Conservation (phyloP, 1,140 invertebrate genomes). For the Lasioglossum albipes region DNA sequence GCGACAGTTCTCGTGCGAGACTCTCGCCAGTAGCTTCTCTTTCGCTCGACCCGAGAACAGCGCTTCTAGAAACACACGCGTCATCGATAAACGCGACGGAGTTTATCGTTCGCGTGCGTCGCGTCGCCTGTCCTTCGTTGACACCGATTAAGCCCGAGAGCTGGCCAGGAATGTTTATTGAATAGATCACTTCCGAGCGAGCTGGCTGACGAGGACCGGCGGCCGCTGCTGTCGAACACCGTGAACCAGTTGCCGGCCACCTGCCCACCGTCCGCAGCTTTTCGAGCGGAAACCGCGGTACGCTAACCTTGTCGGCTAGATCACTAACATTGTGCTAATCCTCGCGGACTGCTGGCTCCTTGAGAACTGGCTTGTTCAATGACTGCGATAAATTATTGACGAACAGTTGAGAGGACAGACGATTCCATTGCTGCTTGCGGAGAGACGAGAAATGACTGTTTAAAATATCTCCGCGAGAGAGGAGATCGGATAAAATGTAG, state of each 20-base stretch:
- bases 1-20: neutral
- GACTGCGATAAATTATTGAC: too few species aligned
- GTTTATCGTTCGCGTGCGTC: constrained; percentile 28
- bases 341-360: too few species aligned
- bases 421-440: neutral
- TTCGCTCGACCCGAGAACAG: too few species aligned
- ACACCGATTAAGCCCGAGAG: constrained; percentile 41
- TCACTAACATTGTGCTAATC: too few species aligned
- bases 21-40: too few species aligned
- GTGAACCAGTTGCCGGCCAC: constrained; percentile 10
- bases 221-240: constrained; percentile 1
- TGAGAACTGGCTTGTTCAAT: too few species aligned
- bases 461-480: too few species aligned
- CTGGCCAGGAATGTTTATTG: constrained; percentile 26
- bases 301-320: neutral
- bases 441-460: too few species aligned
- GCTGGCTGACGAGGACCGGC: constrained; percentile 17
- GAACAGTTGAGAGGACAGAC: too few species aligned
- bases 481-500: too few species aligned
- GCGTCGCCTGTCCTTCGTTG: constrained; percentile 28
- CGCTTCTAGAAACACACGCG: neutral
- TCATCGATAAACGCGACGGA: constrained; percentile 27
- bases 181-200: constrained; percentile 36
- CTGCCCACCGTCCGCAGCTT: constrained; percentile 1
- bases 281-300: neutral